Percentiles rank a stretch among this genome's conserved stretches.
phyloP scores from a whole-genome alignment of 2,113 vertebrate species.

The Hiodon tergisus region DNA sequence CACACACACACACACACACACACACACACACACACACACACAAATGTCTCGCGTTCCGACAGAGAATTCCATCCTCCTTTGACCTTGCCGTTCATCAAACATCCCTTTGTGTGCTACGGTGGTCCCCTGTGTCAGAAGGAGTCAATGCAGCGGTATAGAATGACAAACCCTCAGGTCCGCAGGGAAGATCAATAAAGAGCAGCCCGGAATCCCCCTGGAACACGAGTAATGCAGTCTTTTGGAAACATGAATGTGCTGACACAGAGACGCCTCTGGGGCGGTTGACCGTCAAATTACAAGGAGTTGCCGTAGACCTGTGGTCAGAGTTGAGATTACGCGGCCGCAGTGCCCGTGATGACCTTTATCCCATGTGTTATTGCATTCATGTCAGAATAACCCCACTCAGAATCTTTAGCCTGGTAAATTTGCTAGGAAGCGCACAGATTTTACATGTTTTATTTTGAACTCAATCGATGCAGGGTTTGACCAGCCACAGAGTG shows the following conservation, averaged over 20 bases:
- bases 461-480: background rate
- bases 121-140: background rate
- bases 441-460: background rate
- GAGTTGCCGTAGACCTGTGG: background rate
- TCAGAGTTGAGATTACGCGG: background rate
- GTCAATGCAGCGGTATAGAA: background rate
- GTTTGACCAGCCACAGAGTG: background rate
- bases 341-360: background rate
- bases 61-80: background rate
- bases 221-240: background rate
- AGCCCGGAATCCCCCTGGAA: background rate
- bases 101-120: background rate
- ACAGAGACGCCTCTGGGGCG: background rate
- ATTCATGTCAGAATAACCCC: no score
- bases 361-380: no score
- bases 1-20: no score
- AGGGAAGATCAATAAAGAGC: background rate
- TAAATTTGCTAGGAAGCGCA: background rate
- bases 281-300: background rate
- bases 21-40: no score
- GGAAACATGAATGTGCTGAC: background rate
- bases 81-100: background rate
- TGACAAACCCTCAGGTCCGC: background rate
- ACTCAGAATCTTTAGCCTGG: background rate
- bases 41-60: no score